These are phyloP conservation scores for Drosophila parthenogenetica DNA, from an alignment of 2,888 invertebrate genomes.

Conservation along the genomic window DNA sequence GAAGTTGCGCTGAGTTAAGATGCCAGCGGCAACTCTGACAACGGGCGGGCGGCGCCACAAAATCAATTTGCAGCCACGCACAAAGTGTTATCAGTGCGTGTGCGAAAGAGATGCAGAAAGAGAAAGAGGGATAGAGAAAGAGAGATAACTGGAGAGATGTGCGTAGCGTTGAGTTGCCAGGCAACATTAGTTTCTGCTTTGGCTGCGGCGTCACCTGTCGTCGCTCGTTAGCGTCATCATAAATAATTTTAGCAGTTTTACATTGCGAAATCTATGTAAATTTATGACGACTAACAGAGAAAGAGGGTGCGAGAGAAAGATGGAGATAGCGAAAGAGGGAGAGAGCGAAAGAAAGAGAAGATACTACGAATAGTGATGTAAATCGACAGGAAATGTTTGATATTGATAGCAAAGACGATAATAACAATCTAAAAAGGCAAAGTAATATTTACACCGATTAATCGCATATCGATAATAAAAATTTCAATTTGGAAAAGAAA, in stretches of 20 bases:
- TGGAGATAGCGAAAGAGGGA: constrained; percentile 8
- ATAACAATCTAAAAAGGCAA: background rate
- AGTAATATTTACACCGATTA: background rate
- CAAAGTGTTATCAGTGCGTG: constrained; percentile 68
- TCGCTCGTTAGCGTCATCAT: constrained; percentile 81
- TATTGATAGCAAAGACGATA: background rate
- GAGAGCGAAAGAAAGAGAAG: background rate
- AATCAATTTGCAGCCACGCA: constrained; percentile 78
- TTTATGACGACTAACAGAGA: constrained; percentile 63
- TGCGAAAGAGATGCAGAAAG: constrained; percentile 8
- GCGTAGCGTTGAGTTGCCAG: constrained; percentile 35
- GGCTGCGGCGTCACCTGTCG: constrained; percentile 77
- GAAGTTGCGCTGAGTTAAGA: constrained; percentile 27
- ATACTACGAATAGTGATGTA: background rate
- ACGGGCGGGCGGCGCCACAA: constrained; percentile 73
- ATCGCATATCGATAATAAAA: background rate
- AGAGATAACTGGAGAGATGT: constrained; percentile 25
- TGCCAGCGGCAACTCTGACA: constrained; percentile 53
- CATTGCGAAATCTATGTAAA: constrained; percentile 76
- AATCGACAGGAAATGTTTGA: background rate
- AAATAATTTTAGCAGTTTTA: constrained; percentile 76
- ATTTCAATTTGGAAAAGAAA: too few relatives aligned
- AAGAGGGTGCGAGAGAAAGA: constrained; percentile 5
- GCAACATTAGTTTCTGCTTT: constrained; percentile 15
- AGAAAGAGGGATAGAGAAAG: constrained; percentile 5